These are phyloP conservation scores for Psammodynastes pulverulentus DNA, from an alignment of 2,113 vertebrate genomes.

Conservation along the genomic window DNA sequence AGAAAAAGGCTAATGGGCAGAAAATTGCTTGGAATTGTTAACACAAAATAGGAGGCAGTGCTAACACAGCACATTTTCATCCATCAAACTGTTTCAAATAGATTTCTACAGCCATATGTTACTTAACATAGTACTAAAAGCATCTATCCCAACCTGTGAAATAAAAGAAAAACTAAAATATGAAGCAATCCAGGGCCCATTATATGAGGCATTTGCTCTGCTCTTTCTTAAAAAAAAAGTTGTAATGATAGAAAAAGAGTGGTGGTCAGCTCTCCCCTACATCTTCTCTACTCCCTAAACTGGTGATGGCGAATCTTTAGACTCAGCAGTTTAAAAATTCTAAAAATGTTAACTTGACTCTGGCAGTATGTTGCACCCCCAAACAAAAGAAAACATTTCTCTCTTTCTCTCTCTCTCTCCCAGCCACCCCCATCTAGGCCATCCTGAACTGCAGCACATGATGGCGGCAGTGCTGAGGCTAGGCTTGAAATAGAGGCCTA, in stretches of 20 bases:
- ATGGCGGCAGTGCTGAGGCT: not conserved
- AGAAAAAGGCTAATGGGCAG: not conserved
- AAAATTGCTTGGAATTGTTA: not conserved
- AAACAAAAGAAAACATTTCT: not conserved
- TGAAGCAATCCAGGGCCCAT: not conserved
- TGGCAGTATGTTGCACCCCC: not conserved
- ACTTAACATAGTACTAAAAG: not conserved
- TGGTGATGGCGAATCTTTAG: no score
- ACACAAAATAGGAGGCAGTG: not conserved
- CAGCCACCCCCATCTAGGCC: not conserved
- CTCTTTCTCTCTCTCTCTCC: not conserved
- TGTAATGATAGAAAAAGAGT: not conserved
- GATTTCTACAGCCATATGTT: not conserved
- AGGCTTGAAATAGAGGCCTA: not conserved
- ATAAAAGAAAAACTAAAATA: not conserved
- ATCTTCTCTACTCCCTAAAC: not conserved
- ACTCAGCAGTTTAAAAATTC: not conserved
- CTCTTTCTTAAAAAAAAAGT: not conserved
- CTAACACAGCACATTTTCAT: not conserved
- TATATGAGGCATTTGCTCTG: not conserved
- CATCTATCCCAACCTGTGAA: not conserved
- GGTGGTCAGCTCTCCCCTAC: not conserved
- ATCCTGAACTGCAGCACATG: not conserved
- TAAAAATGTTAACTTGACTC: not conserved
- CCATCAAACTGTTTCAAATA: not conserved